phyloP scores from a whole-genome alignment of 2,113 vertebrate genomes.

The Stegostoma tigrinum region DNA sequence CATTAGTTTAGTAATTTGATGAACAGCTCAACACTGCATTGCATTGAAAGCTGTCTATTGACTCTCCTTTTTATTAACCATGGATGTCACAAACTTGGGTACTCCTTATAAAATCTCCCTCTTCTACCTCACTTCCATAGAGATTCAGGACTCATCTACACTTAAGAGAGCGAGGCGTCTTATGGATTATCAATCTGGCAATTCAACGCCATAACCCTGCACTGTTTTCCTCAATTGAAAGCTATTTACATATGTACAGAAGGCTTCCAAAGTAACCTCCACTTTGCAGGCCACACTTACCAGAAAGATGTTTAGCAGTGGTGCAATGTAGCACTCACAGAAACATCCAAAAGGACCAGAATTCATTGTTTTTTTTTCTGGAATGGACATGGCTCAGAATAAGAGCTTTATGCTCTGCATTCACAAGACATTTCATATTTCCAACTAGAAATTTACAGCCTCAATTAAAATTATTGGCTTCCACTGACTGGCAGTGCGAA shows the following conservation, averaged over 20 bases:
- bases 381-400: background rate
- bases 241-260: background rate
- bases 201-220: background rate
- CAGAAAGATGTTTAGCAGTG: background rate
- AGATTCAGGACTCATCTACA: background rate
- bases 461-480: background rate
- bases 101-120: background rate
- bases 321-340: background rate
- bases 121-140: background rate
- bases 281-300: background rate
- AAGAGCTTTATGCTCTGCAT: background rate
- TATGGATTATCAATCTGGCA: slow-evolving; percentile 1
- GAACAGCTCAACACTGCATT: background rate
- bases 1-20: background rate
- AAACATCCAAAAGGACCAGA: background rate
- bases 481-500: background rate
- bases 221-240: background rate
- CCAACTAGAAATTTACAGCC: background rate
- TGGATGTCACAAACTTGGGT: background rate
- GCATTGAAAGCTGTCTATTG: background rate
- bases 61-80: background rate
- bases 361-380: background rate
- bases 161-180: background rate
- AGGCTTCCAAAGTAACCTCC: background rate
- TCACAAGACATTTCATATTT: background rate